Conservation (phyloP, 2,797 vertebrate genomes). For the Halcyon leucocephala region DNA sequence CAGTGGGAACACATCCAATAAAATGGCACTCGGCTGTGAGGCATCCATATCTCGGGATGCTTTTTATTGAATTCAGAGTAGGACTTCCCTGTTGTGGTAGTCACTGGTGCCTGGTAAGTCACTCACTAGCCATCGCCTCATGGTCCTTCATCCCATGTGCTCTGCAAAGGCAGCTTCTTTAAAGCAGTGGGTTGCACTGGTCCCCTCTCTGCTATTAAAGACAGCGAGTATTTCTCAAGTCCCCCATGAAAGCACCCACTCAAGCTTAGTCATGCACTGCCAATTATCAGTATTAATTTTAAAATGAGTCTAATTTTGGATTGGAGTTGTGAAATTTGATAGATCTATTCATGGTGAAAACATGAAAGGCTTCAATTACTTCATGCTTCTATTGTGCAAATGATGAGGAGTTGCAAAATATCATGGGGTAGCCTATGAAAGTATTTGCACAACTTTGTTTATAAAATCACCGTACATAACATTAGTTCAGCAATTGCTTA, state of each 20-base stretch:
- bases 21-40: not conserved
- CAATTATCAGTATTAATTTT: slow-evolving; percentile 50
- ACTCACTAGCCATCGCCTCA: too few relatives aligned
- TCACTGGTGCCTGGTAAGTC: not conserved
- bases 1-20: not conserved
- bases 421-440: not conserved
- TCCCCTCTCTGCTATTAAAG: not conserved
- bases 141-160: not conserved
- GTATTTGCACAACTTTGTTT: not conserved
- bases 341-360: slow-evolving; percentile 16
- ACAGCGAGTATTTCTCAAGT: not conserved
- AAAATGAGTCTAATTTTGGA: not conserved
- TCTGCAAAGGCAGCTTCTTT: not conserved
- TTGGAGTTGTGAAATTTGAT: slow-evolving; percentile 29
- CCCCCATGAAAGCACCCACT: slow-evolving; percentile 11
- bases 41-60: not conserved
- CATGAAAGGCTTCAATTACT: slow-evolving; percentile 26
- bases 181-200: not conserved
- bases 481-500: not conserved
- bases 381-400: slow-evolving; percentile 23
- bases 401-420: slow-evolving; percentile 16
- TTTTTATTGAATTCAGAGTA: not conserved
- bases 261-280: slow-evolving; percentile 30
- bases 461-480: not conserved
- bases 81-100: not conserved